Base-by-base conservation (phyloP, 2,888 invertebrate species). In the Archaeoteleia sp. region DNA sequence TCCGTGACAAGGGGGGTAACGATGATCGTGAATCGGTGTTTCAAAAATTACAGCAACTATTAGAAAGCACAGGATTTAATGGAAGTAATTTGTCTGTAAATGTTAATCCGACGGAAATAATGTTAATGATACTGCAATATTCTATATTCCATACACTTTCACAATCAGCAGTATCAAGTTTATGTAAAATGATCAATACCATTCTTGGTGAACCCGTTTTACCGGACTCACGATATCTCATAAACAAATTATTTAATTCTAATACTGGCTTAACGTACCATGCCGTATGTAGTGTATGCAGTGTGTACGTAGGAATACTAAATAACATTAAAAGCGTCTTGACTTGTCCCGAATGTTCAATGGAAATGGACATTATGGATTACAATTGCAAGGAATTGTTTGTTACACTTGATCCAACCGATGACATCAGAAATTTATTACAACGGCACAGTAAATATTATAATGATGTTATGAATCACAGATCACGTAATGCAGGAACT, bases 381-480 rank as follows among this genome's bases (percentile, higher is more conserved):
- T 37, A 17, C n/a, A 14, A 29, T 37, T 7, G 23, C 8, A 54
- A 35, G 27, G 34, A 49, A 23, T 48, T 42, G 34, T 49, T 58
- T 30, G 25, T 58, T 23, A 58, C 48, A 6, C 40, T 43, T 29
- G 54, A 46, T 39, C 15, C 39, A 3, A 23, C 39, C 1, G 5
- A 17, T 5, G 62, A 54, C n/a, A 46, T 62, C 1, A 3, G 8
- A 25, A 17, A 46, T 32, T 1, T 30, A 15, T 34, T 58, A 9
- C 29, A 58, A 39, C 30, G 34, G 15, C n/a, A 58, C 17, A 34
- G 40, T 32, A 46, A 40, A 10, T 62, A 54, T 25, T 62, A 62
- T 6, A 29, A 53, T 32, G 37, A 23, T 12, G 15, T 62, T n/a
- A 40, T 49, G 9, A 62, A n/a, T 9, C 4, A 45, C 14, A 17